Percentiles rank a stretch among this genome's conserved stretches.
These are phyloP conservation scores for Pyrochroa serraticornis DNA, from an alignment of 2,888 invertebrate species.

Conservation along the genomic window DNA sequence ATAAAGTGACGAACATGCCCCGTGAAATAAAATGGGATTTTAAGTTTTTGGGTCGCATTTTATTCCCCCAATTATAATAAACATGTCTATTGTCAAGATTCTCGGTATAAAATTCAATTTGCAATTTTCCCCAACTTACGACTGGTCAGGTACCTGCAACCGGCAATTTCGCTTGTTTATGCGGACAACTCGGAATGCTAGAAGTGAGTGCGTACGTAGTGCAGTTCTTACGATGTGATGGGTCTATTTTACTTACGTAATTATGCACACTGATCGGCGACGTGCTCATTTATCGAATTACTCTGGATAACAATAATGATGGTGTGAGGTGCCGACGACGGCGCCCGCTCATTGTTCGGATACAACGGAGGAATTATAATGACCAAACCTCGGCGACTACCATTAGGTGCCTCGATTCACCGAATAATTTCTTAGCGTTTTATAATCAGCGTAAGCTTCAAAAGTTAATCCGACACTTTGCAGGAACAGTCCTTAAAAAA, in stretches of 20 bases:
- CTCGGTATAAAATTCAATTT: conserved; percentile 55
- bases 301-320: conserved; percentile 31
- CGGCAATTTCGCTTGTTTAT: conserved; percentile 10
- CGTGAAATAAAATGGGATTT: conserved; percentile 53
- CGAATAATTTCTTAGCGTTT: too few relatives aligned
- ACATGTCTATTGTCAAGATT: conserved; percentile 53
- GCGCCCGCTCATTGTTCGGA: conserved; percentile 15
- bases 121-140: conserved; percentile 41
- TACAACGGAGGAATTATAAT: conserved; percentile 20
- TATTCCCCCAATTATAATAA: conserved; percentile 59
- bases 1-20: conserved; percentile 48
- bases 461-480: too few relatives aligned
- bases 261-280: conserved; percentile 29
- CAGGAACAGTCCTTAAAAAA: too few relatives aligned
- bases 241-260: conserved; percentile 32
- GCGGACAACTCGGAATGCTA: not conserved
- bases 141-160: not conserved
- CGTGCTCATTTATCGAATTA: conserved; percentile 36
- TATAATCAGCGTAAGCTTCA: too few relatives aligned
- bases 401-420: too few relatives aligned
- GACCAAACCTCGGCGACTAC: too few relatives aligned
- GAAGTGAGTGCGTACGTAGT: not conserved
- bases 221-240: conserved; percentile 20
- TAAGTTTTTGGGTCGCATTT: conserved; percentile 56
- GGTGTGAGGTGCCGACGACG: conserved; percentile 24